Base-by-base conservation (phyloP, 37 sponge, comb jelly and placozoan genomes). In the Trichoplax adhaerens region DNA sequence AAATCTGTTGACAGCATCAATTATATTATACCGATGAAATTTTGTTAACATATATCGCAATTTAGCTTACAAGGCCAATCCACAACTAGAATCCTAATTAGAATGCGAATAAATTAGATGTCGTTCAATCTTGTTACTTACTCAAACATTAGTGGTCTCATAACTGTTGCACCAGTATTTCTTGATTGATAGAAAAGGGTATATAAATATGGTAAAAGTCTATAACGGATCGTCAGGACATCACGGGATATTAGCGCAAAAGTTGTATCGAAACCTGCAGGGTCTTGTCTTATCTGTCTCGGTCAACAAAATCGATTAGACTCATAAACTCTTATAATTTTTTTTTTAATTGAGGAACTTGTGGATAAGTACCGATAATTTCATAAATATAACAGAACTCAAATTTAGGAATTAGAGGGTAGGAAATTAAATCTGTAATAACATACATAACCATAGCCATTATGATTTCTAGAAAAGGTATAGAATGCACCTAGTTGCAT, bases 381-480 rank as follows among this genome's bases (percentile, higher is more conserved):
- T 29, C 29, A 29, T 29, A 29, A 29, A 29, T 29, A 29, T 29
- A 29, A 29, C 29, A 29, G 29, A 29, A 29, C 29, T 29, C 29
- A 29, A 29, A 29, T 29, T 29, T 29, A 29, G 29, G 29, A 29
- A 29, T 29, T 29, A 29, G 29, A 29, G 29, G 29, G 29, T 29
- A 29, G 29, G 29, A 29, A 29, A 29, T 29, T 29, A 29, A 29
- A 29, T 29, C 29, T 29, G 29, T 29, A 29, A 29, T 29, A 29
- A 29, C 29, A 29, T 29, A 29, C 29, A 29, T 29, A 29, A 29
- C 29, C 29, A 29, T 29, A 29, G 29, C 29, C 54, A 58, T 83
- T 91, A 77, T 91, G 91, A 76, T 85, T 87, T 46, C 91, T 57
- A 2, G 85, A 91, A 64, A 91, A 91, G 4, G 87, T 82, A 58